Evolutionary conservation across 2,113 vertebrate species (phyloP), one percentile per base, ranked within the genome.

Genomic region (Erythrolamprus reginae): DNA sequence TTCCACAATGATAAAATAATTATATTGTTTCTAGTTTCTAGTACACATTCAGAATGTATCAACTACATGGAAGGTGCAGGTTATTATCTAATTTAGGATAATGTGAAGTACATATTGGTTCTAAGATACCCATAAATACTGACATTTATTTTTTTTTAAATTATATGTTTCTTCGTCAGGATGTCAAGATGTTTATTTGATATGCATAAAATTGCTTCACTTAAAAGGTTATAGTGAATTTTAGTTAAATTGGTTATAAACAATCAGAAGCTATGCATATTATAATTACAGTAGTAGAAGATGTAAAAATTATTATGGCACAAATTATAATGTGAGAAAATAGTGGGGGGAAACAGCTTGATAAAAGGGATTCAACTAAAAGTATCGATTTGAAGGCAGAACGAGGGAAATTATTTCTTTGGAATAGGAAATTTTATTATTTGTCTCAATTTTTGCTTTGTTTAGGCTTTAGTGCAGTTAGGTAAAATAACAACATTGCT

Each of bases 401-500:
- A 38, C 86, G 85, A 88, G 88, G 61, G 90, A 88, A 90, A 84
- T 42, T 12, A 70, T 89, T 88, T 92, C 83, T 88, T 0, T 0
- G 28, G 26, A 38, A 82, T 86, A 77, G 33, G n/a, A 70, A 56
- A 88, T 82, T 38, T 88, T 82, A 50, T 86, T 91, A 38, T 53
- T 82, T 92, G 85, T 89, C 33, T 77, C 33, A 77, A 21, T 77
- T 77, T 38, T 0, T 0, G 42, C 55, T 93, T 93, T 94, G 91
- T 91, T 94, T 93, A 21, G 15, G 48, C 89, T 92, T 42, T 55
- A 51, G 61, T 33, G 89, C 87, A 93, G 51, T 90, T 77, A 55
- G 2, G 26, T 53, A 48, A 92, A 77, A 82, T 33, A 52, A 7
- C 70, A 93, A 24, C 4, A 10, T 61, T 45, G 55, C 55, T 61